These are phyloP conservation scores for Plutomurus gul DNA, from an alignment of 1,140 invertebrate species.

Conservation along the genomic window DNA sequence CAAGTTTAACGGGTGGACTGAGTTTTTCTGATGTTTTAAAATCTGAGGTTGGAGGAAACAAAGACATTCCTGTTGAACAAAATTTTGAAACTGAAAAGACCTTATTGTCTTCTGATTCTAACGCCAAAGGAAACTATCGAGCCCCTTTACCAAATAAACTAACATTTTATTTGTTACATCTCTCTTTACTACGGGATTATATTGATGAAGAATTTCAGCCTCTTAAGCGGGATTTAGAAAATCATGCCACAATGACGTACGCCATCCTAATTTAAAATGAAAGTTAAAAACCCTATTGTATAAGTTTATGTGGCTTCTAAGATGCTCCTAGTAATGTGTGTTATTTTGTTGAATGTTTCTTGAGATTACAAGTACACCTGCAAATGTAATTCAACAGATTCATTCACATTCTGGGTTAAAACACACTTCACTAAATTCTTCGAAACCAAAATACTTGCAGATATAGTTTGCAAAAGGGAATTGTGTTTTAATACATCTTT, in stretches of 20 bases:
- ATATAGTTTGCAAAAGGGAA: neutral
- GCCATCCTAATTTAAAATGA: neutral
- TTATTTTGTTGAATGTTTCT: neutral
- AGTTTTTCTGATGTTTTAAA: neutral
- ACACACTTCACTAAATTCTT: too few relatives aligned
- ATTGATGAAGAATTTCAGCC: constrained; percentile 86
- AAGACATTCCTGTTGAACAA: neutral
- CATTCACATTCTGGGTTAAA: too few relatives aligned
- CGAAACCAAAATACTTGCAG: neutral
- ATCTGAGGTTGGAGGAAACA: neutral
- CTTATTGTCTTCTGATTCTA: neutral
- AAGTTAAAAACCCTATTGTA: neutral
- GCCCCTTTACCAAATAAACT: constrained; percentile 77
- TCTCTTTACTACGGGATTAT: constrained; percentile 90
- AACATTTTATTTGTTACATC: constrained; percentile 89
- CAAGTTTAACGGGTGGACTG: neutral
- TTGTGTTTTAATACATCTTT: too few relatives aligned
- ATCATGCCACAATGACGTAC: constrained; percentile 57
- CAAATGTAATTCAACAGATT: too few relatives aligned
- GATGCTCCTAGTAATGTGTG: neutral
- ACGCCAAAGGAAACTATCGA: constrained; percentile 44
- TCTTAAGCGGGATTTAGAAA: constrained; percentile 66
- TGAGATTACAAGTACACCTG: too few relatives aligned
- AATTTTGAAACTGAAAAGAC: neutral
- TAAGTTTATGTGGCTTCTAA: neutral